These are phyloP conservation scores for Ictalurus punctatus DNA, from an alignment of 2,113 vertebrate species.

Conservation along the genomic window DNA sequence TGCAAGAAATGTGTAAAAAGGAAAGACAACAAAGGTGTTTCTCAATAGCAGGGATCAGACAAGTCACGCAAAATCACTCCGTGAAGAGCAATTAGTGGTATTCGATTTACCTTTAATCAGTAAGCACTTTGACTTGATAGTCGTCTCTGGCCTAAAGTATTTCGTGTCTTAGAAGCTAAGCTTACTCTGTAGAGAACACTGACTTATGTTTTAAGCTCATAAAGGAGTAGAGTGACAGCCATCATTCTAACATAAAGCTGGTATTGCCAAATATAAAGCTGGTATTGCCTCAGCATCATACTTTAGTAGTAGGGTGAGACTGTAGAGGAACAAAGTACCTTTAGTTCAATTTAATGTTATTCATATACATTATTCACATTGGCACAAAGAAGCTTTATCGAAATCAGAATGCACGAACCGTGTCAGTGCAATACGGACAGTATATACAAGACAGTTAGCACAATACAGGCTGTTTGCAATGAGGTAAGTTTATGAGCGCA, in stretches of 20 bases:
- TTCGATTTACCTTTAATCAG: background rate
- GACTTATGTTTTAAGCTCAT: background rate
- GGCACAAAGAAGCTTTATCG: background rate
- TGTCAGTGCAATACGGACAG: background rate
- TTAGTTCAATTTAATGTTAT: background rate
- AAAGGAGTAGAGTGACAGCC: slow-evolving; percentile 1
- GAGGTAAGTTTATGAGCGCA: background rate
- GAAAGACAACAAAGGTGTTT: background rate
- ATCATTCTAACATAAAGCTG: background rate
- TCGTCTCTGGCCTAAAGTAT: background rate
- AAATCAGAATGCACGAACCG: background rate
- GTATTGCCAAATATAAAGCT: background rate
- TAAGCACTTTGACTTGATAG: slow-evolving; percentile 15
- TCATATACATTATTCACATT: background rate
- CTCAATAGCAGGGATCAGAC: slow-evolving; percentile 31
- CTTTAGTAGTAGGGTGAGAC: too few species aligned
- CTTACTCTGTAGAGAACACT: background rate
- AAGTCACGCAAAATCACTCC: background rate
- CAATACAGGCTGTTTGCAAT: background rate
- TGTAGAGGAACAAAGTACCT: background rate
- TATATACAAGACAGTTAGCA: background rate
- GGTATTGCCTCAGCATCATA: background rate
- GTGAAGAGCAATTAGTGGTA: background rate
- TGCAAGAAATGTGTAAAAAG: background rate
- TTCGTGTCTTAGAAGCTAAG: slow-evolving; percentile 1